Evolutionary conservation across 2,888 invertebrate species (phyloP), one percentile per base, ranked within the genome.

Genomic region (Drosophila melanosoma): DNA sequence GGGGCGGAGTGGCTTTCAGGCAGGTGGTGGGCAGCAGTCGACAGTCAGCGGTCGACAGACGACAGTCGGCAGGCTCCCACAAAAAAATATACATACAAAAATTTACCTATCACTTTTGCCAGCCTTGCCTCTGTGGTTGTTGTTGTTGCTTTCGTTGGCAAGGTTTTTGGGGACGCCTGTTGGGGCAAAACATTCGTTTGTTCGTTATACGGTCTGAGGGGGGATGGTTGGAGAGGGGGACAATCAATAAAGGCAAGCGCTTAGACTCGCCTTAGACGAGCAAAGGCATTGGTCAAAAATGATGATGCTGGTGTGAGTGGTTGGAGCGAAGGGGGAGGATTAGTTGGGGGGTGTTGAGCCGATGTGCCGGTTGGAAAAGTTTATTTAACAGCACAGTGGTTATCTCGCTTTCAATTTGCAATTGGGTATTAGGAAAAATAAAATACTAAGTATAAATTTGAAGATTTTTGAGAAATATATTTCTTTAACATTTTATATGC

Each of bases 221-320:
- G 74, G 42, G 71, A 49, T 76, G 73, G 71, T 49, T 61, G 38
- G 49, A 52, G 56, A 15, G 74, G 68, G 76, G 71, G 67, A 75
- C 83, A 87, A 87, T 87, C 87, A 87, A 87, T 87, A 87, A 89
- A 87, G 85, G 82, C 84, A 87, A 87, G 83, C 82, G 87, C 79
- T 81, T 72, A 63, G 80, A 61, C 62, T 33, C 60, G 63, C 59
- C 63, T 45, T 56, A 53, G 36, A 26, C 20, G 32, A 35, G 42
- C 26, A 53, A 29, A 51, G 45, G 68, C 65, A 48, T 51, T 72
- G 73, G 60, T 64, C 60, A 64, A 52, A 74, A 64, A 33, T 32
- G 15, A 49, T 42, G 36, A 51, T 51, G n/a, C 32, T 15, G 62
- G 32, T 26, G 51, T 20, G 15, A 8, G 23, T 15, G 7, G 8